Base-by-base conservation (phyloP, 2,113 vertebrate genomes). In the Percopsis transmontana region DNA sequence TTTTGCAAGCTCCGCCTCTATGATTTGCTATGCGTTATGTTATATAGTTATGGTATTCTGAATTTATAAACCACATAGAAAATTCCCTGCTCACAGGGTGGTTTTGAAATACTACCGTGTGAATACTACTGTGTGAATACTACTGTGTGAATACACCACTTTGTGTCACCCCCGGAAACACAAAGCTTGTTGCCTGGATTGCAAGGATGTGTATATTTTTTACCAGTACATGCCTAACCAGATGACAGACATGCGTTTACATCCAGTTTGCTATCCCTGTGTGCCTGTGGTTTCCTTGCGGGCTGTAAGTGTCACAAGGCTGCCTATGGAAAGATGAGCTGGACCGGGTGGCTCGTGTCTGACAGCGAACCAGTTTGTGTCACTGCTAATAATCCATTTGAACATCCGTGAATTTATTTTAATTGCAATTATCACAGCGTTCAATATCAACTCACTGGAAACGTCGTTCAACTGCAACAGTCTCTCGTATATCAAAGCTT, bases 311-410 rank as follows among this genome's bases (percentile, higher is more conserved):
- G 67, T 77, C 72, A 81, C 63, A 69, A 65, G 74, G 45, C 52
- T 69, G 44, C 58, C 24, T 63, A 44, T 47, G 65, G 70, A 74
- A 75, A 55, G 64, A 81, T 54, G 67, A 74, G 52, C 40, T 24
- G 7, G 39, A 70, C 70, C 38, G 64, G 7, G 42, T 52, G 59
- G 58, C 1, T 58, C 67, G 40, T 48, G 57, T 79, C 56, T 42
- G 23, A 59, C 68, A 68, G 62, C 38, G 64, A 65, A 84, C 27
- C 27, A 33, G 27, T 33, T 33, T 7, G 27, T 58, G 47, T 52
- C 45, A 72, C 80, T 86, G 83, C 87, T 85, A 82, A 83, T 72
- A 73, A 82, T 81, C 52, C 70, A 75, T 84, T 68, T 74, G 68
- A 79, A 76, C 66, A 66, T 23, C 27, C 40, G 42, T 33, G 68